Conservation (phyloP, 1,140 invertebrate genomes). For the Akabosia matsudoensis region DNA sequence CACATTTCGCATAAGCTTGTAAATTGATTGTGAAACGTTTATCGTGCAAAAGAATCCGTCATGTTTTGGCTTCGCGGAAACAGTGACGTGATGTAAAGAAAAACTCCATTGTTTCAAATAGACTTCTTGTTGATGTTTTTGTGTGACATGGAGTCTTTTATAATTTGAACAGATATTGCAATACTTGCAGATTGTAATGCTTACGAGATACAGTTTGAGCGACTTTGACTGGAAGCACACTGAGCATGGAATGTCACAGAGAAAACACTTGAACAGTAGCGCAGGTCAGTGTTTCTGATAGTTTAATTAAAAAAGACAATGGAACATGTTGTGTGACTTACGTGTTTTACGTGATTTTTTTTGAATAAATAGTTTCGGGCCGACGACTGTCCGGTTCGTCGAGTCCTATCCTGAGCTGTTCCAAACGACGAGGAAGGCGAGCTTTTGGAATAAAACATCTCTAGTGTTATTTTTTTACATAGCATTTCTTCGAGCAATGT, state of each 20-base stretch:
- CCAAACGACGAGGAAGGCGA: neutral
- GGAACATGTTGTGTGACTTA: too few relatives aligned
- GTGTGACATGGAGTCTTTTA: neutral
- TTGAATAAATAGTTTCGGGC: neutral
- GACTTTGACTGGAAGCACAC: neutral
- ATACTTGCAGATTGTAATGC: slow-evolving; percentile 14
- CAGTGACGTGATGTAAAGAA: neutral
- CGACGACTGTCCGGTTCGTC: neutral
- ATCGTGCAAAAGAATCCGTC: too few relatives aligned
- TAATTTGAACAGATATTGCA: slow-evolving; percentile 15
- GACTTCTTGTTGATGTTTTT: too few relatives aligned
- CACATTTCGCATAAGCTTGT: too few relatives aligned
- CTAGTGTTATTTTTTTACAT: neutral
- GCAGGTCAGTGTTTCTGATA: too few relatives aligned
- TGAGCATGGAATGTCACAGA: neutral
- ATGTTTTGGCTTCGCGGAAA: neutral
- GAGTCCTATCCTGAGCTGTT: neutral
- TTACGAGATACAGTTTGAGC: slow-evolving; percentile 3
- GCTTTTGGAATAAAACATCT: slow-evolving; percentile 6
- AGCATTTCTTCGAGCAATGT: neutral
- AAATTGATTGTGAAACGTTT: too few relatives aligned
- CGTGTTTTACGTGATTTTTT: too few relatives aligned
- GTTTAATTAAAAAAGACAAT: too few relatives aligned
- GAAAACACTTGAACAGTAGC: neutral
- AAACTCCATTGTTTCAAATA: too few relatives aligned